Evolutionary conservation across 1,140 invertebrate genomes (phyloP).

Genomic region (Plectrocnemia conspersa): DNA sequence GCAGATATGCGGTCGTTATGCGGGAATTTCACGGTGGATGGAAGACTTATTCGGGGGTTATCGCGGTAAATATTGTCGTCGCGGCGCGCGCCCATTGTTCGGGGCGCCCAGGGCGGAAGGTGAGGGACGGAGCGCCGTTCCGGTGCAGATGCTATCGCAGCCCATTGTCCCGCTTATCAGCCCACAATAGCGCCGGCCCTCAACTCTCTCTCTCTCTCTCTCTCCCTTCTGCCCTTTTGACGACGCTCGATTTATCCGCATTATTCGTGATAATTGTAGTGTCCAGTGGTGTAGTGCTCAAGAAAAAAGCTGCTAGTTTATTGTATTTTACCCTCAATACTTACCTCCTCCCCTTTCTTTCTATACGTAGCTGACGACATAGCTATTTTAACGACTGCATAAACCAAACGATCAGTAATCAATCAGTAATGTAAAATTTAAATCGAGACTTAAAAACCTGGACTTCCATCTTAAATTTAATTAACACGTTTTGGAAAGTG

Average conservation of each 20-base stretch:
- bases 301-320: no score
- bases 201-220: neutral
- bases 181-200: neutral
- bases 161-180: slow-evolving; percentile 22
- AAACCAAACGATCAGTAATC: no score
- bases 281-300: neutral
- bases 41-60: slow-evolving; percentile 11
- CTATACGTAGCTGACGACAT: no score
- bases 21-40: neutral
- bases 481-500: no score
- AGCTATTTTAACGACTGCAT: no score
- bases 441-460: no score
- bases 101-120: neutral
- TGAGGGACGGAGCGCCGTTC: neutral
- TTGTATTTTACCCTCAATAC: no score
- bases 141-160: slow-evolving; percentile 20
- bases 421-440: no score
- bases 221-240: neutral
- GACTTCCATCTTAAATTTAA: no score
- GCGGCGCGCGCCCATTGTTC: neutral
- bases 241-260: neutral
- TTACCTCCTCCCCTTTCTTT: no score
- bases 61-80: slow-evolving; percentile 7
- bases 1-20: neutral
- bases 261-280: slow-evolving; percentile 2